Base-by-base conservation (phyloP, 2,797 vertebrate genomes). In the Neosilurus hyrtlii region DNA sequence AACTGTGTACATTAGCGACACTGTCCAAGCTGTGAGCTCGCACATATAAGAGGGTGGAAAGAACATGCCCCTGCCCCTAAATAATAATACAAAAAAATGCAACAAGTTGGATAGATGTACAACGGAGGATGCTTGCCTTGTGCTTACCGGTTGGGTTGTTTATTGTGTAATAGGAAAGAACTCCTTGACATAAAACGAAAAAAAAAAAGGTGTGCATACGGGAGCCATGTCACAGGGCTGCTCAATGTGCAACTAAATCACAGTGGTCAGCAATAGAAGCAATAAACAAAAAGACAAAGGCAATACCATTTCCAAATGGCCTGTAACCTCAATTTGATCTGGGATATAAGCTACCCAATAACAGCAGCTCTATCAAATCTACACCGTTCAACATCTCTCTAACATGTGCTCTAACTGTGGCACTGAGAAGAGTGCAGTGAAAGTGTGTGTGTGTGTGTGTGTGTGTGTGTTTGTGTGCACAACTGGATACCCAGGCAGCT, bases 401-500 rank as follows among this genome's bases (percentile, higher is more conserved):
- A 51, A 63, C 24, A 56, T 51, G 65, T 3, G 26, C 30, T 30
- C 30, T 59, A 24, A 76, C 61, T 18, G 51, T 49, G 59, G 16
- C 54, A 68, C n/a, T n/a, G 57, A 67, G 65, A 37, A 71, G 16
- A 76, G 20, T 0, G 6, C 30, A 51, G 16, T 57, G 12, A 61
- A 62, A 37, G 15, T 52, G 49, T 74, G 51, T 57, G 24, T 74
- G 59, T 82, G 81, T 67, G 81, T 76, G 63, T 3, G 65, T 30
- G 26, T 66, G 26, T 18, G 35, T 24, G 61, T 62, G 61, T 62
- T 7, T 62, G 61, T n/a, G 61, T 62, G 61, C 22, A 20, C n/a
- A n/a, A 66, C 56, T 81, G 74, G 26, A 77, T 76, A 81, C 56
- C 26, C 72, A 61, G 72, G 49, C 79, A 75, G 26, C 57, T 81